Percentiles rank a stretch among this genome's conserved stretches.
Evolutionary conservation across 2,888 invertebrate genomes (phyloP).

Genomic region (Rhorus exstirpatorius): DNA sequence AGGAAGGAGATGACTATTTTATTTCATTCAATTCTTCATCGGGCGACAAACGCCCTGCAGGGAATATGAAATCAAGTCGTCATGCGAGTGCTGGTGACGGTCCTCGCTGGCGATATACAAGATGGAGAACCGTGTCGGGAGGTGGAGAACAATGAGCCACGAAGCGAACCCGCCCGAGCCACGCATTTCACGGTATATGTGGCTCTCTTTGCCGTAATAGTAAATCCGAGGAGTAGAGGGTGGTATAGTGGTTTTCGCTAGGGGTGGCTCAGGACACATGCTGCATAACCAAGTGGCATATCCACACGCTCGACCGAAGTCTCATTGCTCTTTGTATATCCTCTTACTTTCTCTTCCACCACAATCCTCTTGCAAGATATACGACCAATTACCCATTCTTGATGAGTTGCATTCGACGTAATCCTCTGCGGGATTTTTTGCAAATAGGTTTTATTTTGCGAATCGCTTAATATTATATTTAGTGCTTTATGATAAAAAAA

Average conservation of each 20-base stretch:
- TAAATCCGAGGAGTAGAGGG: slow-evolving; percentile 51
- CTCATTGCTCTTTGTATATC: slow-evolving; percentile 23
- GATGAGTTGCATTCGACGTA: slow-evolving; percentile 53
- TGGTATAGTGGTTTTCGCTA: slow-evolving; percentile 76
- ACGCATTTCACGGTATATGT: slow-evolving; percentile 39
- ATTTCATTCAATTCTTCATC: slow-evolving; percentile 84
- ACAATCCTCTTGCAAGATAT: slow-evolving; percentile 10
- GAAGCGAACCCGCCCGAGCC: slow-evolving; percentile 39
- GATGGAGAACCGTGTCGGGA: slow-evolving; percentile 48
- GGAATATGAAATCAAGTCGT: slow-evolving; percentile 85
- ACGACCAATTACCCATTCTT: slow-evolving; percentile 77
- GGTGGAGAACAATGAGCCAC: slow-evolving; percentile 67
- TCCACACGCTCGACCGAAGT: slow-evolving; percentile 62
- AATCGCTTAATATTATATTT: background rate
- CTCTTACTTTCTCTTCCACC: slow-evolving; percentile 9
- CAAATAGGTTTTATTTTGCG: background rate
- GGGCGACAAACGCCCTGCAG: slow-evolving; percentile 77
- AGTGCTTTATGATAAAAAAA: background rate
- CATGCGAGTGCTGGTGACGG: slow-evolving; percentile 61
- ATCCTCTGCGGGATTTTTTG: background rate
- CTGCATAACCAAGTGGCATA: slow-evolving; percentile 79
- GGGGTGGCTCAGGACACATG: slow-evolving; percentile 78
- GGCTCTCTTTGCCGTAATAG: slow-evolving; percentile 47
- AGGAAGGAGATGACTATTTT: no score
- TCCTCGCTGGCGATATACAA: slow-evolving; percentile 19